Base-by-base conservation (phyloP, 2,113 vertebrate species). In the Hydrochoerus hydrochaeris region DNA sequence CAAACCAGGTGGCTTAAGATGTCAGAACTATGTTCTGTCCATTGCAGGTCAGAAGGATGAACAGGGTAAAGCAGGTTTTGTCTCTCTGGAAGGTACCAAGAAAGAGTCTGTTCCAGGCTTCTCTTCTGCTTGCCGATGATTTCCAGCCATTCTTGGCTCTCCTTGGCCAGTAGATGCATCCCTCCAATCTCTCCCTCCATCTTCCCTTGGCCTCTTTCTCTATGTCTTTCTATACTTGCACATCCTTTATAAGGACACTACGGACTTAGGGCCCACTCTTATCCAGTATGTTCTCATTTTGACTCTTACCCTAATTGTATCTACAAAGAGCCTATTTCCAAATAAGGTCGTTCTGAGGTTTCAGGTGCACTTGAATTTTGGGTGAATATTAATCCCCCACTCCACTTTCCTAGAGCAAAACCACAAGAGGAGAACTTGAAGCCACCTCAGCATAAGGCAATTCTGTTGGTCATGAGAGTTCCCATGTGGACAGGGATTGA, bases 91-190 rank as follows among this genome's bases (percentile, higher is more conserved):
- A 86, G 26, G 38, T 16, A 46, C 57, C 54, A 2, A 28, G 52
- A 46, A 26, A 75, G 30, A 41, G 54, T 11, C 24, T 9, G 38
- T 17, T 4, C 35, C 8, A 0, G 5, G 17, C 12, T 38, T 63
- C 46, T 75, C 22, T 28, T 58, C 80, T 46, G 11, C 12, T 17
- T 88, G 69, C 57, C 11, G 20, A 14, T 38, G 46, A 20, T 49
- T 38, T 7, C 41, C 8, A 9, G 14, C 4, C 35, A 5, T 1
- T 28, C 16, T 32, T 17, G 0, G 41, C 11, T 7, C 58, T 62
- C 13, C 46, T 54, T 5, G 30, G 16, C 46, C n/a, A 3, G 22
- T 0, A 28, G n/a, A 85, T 7, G 3, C 0, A 0, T 16, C 52
- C 3, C 35, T n/a, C 49, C 57, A 17, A 26, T 8, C 77, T 73